Percentiles rank a stretch among this genome's conserved stretches.
Conservation (phyloP, 2,797 vertebrate genomes). For the Furcifer pardalis region DNA sequence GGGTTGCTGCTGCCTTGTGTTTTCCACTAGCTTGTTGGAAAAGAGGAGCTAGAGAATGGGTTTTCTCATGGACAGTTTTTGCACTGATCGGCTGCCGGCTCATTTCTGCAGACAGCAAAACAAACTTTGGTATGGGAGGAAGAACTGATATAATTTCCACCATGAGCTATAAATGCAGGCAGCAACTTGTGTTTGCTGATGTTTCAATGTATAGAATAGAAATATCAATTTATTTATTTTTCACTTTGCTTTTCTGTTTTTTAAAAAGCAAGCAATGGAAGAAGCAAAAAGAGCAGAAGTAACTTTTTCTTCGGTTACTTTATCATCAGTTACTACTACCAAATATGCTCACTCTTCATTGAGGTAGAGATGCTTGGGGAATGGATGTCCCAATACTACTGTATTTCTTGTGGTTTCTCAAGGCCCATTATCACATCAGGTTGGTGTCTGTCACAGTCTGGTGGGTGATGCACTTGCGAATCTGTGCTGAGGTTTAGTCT, state of each 20-base stretch:
- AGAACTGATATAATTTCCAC: background rate
- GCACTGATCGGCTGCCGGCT: too few relatives aligned
- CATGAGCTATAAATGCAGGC: background rate
- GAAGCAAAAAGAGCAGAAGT: background rate
- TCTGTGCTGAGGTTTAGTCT: too few relatives aligned
- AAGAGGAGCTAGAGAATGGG: background rate
- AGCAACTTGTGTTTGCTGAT: background rate
- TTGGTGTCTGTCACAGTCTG: too few relatives aligned
- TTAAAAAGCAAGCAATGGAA: background rate
- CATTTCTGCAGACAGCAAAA: background rate
- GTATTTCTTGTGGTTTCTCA: too few relatives aligned
- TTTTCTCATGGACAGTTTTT: background rate
- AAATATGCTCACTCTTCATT: background rate
- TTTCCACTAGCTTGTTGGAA: slow-evolving; percentile 13
- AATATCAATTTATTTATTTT: background rate
- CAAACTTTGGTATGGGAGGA: too few relatives aligned
- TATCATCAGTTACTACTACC: background rate
- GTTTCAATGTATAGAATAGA: too few relatives aligned
- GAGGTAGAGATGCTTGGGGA: background rate
- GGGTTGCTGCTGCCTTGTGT: slow-evolving; percentile 30
- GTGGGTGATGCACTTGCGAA: too few relatives aligned
- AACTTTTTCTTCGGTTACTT: background rate
- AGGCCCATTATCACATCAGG: too few relatives aligned
- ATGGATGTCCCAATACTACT: background rate
- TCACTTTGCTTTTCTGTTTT: background rate